Conservation (phyloP, 2,113 vertebrate species). For the Apodemus sylvaticus region DNA sequence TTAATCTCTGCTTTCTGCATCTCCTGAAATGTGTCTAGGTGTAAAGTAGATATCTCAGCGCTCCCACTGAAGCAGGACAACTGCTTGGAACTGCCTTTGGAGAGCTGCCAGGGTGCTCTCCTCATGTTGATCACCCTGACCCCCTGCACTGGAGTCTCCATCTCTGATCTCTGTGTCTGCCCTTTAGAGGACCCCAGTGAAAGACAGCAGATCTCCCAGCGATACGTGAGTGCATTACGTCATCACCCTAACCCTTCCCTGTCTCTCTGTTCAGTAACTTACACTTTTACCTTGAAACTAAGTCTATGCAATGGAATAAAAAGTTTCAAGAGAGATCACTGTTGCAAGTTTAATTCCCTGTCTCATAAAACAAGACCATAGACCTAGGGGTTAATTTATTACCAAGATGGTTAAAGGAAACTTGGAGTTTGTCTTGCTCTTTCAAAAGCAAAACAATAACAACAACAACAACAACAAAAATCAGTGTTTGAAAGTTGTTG, state of each 20-base stretch:
- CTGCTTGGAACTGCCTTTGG: conserved; percentile 88
- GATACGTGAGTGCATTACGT: conserved; percentile 88
- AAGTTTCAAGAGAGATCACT: background rate
- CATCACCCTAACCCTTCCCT: rapidly evolving
- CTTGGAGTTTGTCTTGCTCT: background rate
- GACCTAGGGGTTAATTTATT: background rate
- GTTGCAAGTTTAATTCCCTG: background rate
- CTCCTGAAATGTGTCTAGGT: conserved; percentile 82
- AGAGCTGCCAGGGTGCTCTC: conserved; percentile 87
- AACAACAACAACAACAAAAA: too few species aligned
- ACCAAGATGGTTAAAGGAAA: background rate
- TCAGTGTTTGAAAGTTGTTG: background rate
- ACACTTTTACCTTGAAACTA: background rate
- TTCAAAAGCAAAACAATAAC: background rate
- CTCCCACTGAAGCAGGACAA: conserved; percentile 88
- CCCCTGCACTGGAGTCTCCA: conserved; percentile 91
- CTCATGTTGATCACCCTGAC: conserved; percentile 89
- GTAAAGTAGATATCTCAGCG: conserved; percentile 90
- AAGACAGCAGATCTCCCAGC: conserved; percentile 84
- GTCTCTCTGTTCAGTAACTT: too few species aligned
- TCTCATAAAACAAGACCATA: conserved; percentile 57
- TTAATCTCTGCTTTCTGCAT: conserved; percentile 1
- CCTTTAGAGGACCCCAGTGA: conserved; percentile 88
- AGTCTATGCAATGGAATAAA: background rate
- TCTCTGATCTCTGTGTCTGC: conserved; percentile 91